Evolutionary conservation across 2,797 vertebrate species (phyloP).

Genomic region (Bufotes viridis): DNA sequence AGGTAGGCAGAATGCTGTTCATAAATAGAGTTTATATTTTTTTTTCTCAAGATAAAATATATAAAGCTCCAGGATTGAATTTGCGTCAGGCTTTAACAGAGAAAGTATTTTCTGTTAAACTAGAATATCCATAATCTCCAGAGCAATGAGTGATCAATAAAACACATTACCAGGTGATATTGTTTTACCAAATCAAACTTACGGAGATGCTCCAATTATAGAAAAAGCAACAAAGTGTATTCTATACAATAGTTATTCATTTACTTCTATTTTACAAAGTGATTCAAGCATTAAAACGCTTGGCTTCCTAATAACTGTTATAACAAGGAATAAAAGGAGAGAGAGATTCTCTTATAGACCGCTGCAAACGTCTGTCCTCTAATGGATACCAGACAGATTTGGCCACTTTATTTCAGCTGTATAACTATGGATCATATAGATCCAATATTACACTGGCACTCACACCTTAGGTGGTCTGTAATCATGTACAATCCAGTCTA

Average conservation of each 20-base stretch:
- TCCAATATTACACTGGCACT: no score
- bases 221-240: conserved; percentile 23
- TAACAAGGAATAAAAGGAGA: conserved; percentile 5
- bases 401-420: no score
- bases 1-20: not conserved
- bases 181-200: conserved; percentile 38
- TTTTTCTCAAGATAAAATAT: conserved; percentile 6
- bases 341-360: conserved; percentile 1
- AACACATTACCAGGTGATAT: conserved; percentile 48
- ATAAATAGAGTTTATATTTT: not conserved
- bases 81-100: not conserved
- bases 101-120: conserved; percentile 49
- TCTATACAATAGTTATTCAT: conserved; percentile 42
- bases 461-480: no score
- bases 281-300: conserved; percentile 30
- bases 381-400: not conserved
- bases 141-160: conserved; percentile 48
- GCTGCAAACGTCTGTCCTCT: not conserved
- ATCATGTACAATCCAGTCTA: no score
- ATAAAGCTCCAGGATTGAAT: conserved; percentile 12
- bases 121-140: conserved; percentile 35
- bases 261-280: conserved; percentile 37
- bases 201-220: conserved; percentile 29
- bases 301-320: conserved; percentile 29
- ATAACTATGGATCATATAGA: no score